A percentile compares a stretch with the other conserved stretches of the same genome.
Conservation (phyloP, 1,140 invertebrate species). For the Leptopilina boulardi region DNA sequence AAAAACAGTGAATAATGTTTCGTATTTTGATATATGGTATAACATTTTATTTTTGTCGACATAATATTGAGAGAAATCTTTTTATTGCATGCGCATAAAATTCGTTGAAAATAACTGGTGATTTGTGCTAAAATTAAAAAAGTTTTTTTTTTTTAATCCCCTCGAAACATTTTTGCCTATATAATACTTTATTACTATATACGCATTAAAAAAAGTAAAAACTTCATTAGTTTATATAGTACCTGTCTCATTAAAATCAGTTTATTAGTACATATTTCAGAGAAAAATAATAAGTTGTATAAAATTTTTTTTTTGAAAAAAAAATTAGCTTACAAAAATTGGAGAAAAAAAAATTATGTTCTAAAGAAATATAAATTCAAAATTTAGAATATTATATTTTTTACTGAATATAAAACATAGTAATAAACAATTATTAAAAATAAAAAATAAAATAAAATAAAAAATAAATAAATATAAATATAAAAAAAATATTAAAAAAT, state of each 20-base stretch:
- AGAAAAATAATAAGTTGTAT: neutral
- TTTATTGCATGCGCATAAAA: conserved; percentile 1
- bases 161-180: neutral
- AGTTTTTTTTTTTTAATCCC: conserved; percentile 10
- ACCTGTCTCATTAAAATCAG: conserved; percentile 5
- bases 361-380: no score
- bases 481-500: no score
- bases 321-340: neutral
- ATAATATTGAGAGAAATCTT: neutral
- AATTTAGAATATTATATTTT: no score
- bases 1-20: conserved; percentile 1
- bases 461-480: no score
- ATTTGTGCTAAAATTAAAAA: neutral
- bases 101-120: neutral
- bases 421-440: no score
- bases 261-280: neutral
- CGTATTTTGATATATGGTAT: neutral
- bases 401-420: no score
- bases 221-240: neutral
- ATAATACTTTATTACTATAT: neutral
- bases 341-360: no score
- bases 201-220: neutral
- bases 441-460: no score
- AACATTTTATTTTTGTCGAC: neutral
- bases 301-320: neutral